Percentiles rank a stretch among this genome's conserved stretches.
Evolutionary conservation across 2,113 vertebrate species (phyloP).

Genomic region (Anarrhichthys ocellatus): DNA sequence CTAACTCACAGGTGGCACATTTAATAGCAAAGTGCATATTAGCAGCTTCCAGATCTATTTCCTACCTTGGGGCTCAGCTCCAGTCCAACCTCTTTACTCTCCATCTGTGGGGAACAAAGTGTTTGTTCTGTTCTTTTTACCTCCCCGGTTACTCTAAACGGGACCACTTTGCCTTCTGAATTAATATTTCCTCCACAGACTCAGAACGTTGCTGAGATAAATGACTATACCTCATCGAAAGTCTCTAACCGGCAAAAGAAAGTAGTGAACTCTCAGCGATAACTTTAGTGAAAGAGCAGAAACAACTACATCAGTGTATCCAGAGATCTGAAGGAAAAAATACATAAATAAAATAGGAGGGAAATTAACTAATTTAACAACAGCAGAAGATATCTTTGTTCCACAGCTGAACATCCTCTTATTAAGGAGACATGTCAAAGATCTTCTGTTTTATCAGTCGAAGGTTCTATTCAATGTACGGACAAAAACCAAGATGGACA

Average conservation of each 20-base stretch:
- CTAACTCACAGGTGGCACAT: slow-evolving; percentile 54
- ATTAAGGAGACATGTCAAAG: too few relatives aligned
- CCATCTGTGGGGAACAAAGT: slow-evolving; percentile 28
- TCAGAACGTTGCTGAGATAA: slow-evolving; percentile 10
- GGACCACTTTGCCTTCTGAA: slow-evolving; percentile 47
- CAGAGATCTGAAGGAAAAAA: not conserved
- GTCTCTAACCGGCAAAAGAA: not conserved
- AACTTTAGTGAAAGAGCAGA: not conserved
- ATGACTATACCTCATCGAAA: not conserved
- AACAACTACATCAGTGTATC: not conserved
- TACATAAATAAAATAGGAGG: too few relatives aligned
- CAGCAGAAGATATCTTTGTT: too few relatives aligned
- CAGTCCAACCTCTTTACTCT: slow-evolving; percentile 15
- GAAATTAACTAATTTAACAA: too few relatives aligned
- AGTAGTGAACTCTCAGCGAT: not conserved
- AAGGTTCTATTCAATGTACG: too few relatives aligned
- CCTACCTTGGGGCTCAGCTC: slow-evolving; percentile 25
- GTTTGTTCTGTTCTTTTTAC: slow-evolving; percentile 53
- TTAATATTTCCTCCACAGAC: slow-evolving; percentile 30
- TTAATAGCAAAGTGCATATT: slow-evolving; percentile 50
- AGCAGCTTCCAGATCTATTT: slow-evolving; percentile 53
- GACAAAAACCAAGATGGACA: too few relatives aligned
- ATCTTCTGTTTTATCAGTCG: too few relatives aligned
- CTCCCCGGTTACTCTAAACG: slow-evolving; percentile 24
- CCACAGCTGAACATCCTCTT: too few relatives aligned